These are phyloP conservation scores for Drosophila yooni DNA, from an alignment of 2,888 invertebrate species.

Conservation along the genomic window DNA sequence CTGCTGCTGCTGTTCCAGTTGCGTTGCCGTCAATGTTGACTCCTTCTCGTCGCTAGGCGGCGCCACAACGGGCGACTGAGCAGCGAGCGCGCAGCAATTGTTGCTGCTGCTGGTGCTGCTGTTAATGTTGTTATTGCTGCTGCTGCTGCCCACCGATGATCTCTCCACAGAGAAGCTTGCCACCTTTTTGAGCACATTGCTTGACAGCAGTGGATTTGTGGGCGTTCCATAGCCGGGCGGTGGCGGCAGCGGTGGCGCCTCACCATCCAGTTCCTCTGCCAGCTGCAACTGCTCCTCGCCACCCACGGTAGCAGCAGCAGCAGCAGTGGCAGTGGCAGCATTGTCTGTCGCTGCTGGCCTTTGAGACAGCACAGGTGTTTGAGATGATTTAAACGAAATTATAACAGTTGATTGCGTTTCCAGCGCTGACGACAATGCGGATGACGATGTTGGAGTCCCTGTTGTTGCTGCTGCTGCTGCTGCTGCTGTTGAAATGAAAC, in stretches of 20 bases:
- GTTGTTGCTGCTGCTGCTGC: conserved; percentile 24
- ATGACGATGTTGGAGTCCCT: conserved; percentile 44
- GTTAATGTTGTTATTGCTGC: conserved; percentile 10
- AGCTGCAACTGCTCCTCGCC: conserved; percentile 16
- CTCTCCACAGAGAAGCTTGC: conserved; percentile 92
- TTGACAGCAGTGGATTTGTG: conserved; percentile 85
- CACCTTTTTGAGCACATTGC: conserved; percentile 92
- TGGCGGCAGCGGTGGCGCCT: conserved; percentile 51
- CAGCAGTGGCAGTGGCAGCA: conserved; percentile 4
- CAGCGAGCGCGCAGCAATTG: conserved; percentile 18
- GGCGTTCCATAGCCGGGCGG: conserved; percentile 74
- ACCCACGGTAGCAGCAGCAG: conserved; percentile 21
- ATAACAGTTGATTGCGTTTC: conserved; percentile 85
- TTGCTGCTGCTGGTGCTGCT: conserved; percentile 12
- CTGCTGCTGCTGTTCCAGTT: conserved; percentile 37
- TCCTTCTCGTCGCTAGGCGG: conserved; percentile 49
- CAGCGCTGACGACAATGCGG: conserved; percentile 69
- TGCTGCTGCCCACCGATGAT: conserved; percentile 81
- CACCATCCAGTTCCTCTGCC: conserved; percentile 41
- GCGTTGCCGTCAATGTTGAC: conserved; percentile 56
- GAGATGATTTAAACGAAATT: conserved; percentile 85
- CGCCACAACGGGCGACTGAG: conserved; percentile 77
- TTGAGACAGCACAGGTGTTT: conserved; percentile 83
- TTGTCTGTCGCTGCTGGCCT: conserved; percentile 28
- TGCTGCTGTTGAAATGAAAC: conserved; percentile 49